Evolutionary conservation across 2,888 invertebrate genomes (phyloP).

Genomic region (Fabriciana adippe): DNA sequence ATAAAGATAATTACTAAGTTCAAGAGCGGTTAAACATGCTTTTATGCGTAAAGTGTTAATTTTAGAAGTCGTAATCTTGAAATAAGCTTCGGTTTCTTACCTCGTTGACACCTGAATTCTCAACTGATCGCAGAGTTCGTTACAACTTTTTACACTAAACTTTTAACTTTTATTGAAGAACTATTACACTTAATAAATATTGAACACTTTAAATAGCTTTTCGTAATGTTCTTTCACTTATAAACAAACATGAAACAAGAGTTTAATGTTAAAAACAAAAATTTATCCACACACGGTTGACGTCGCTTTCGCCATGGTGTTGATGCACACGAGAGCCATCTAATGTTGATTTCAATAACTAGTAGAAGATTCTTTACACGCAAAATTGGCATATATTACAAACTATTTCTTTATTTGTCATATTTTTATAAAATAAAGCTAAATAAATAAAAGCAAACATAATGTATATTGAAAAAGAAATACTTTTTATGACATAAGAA

Average conservation of each 20-base stretch:
- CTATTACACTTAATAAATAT: slow-evolving; percentile 55
- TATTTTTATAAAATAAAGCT: background rate
- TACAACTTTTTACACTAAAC: slow-evolving; percentile 76
- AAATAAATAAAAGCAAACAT: background rate
- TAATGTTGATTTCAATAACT: slow-evolving; percentile 40
- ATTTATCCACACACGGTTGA: slow-evolving; percentile 72
- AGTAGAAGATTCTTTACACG: slow-evolving; percentile 16
- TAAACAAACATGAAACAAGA: slow-evolving; percentile 71
- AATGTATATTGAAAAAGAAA: background rate
- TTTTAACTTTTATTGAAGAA: slow-evolving; percentile 65
- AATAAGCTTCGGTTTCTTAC: slow-evolving; percentile 77
- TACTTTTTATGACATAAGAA: too few species aligned
- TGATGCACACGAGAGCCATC: slow-evolving; percentile 62
- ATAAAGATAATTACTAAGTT: slow-evolving; percentile 45
- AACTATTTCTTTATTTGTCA: background rate
- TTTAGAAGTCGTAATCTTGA: slow-evolving; percentile 66
- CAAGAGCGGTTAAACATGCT: slow-evolving; percentile 45
- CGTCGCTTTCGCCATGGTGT: slow-evolving; percentile 77
- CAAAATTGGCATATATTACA: background rate
- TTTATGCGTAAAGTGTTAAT: slow-evolving; percentile 57
- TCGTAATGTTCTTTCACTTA: slow-evolving; percentile 65
- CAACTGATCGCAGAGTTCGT: slow-evolving; percentile 78
- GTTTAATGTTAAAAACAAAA: slow-evolving; percentile 76
- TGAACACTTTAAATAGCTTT: slow-evolving; percentile 62
- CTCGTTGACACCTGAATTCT: slow-evolving; percentile 82